Conservation (phyloP, 2,888 invertebrate genomes). For the Epinotia nisella region DNA sequence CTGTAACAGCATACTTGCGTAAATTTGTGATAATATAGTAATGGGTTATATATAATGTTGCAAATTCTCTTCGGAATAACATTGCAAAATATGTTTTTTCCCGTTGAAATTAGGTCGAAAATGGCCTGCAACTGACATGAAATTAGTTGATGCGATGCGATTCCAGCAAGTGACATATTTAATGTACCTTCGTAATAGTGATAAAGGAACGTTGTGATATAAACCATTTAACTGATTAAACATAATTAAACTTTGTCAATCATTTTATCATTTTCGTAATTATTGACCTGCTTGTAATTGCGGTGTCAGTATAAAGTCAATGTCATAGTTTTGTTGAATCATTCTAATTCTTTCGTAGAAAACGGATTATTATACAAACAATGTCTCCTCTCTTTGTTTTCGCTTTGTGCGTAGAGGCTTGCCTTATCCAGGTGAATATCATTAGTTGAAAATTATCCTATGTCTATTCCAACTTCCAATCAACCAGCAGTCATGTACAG, state of each 20-base stretch:
- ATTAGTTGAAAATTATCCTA: not conserved
- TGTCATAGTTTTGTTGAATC: slow-evolving; percentile 11
- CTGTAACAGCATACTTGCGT: not conserved
- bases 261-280: not conserved
- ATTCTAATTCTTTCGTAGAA: slow-evolving; percentile 11
- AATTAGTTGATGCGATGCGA: not conserved
- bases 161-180: not conserved
- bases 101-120: not conserved
- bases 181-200: not conserved
- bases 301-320: not conserved
- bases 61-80: not conserved
- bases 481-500: too few relatives aligned
- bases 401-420: slow-evolving; percentile 22
- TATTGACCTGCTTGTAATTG: not conserved
- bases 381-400: slow-evolving; percentile 27
- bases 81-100: not conserved
- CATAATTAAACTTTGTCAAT: not conserved
- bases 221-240: slow-evolving; percentile 15
- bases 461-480: too few relatives aligned
- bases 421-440: slow-evolving; percentile 23
- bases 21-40: not conserved
- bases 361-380: not conserved
- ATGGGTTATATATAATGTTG: not conserved
- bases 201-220: not conserved
- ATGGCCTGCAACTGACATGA: not conserved